Evolutionary conservation across 2,797 vertebrate species (phyloP).

Genomic region (Neopelma chrysocephalum): DNA sequence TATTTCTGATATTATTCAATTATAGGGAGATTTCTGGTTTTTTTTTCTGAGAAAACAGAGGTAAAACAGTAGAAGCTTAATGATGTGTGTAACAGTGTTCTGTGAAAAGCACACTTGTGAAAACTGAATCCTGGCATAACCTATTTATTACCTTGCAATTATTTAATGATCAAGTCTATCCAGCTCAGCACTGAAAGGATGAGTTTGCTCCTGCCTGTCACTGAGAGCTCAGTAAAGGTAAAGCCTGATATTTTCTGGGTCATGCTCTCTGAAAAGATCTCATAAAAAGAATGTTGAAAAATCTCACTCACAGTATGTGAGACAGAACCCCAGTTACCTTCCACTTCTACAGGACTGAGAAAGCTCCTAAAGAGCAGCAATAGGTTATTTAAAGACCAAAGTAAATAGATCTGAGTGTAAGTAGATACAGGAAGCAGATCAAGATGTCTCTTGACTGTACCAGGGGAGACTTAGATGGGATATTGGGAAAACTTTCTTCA

Average conservation of each 20-base stretch:
- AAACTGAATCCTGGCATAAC: neutral
- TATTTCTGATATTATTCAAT: neutral
- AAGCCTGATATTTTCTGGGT: slow-evolving; percentile 32
- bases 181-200: neutral
- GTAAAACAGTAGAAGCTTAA: neutral
- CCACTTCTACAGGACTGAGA: neutral
- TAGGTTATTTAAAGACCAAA: slow-evolving; percentile 37
- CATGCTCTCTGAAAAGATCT: neutral
- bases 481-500: neutral
- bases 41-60: neutral
- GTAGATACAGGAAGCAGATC: neutral
- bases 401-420: neutral
- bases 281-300: neutral
- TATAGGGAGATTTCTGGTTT: neutral
- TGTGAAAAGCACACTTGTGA: neutral
- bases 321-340: neutral
- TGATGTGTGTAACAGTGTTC: neutral
- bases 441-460: neutral
- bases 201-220: neutral
- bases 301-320: neutral
- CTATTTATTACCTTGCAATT: neutral
- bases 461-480: neutral
- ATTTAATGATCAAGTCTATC: neutral
- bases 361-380: neutral
- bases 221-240: neutral